Conservation (phyloP, 2,113 vertebrate species). For the Cyprinodon brontotheroides region DNA sequence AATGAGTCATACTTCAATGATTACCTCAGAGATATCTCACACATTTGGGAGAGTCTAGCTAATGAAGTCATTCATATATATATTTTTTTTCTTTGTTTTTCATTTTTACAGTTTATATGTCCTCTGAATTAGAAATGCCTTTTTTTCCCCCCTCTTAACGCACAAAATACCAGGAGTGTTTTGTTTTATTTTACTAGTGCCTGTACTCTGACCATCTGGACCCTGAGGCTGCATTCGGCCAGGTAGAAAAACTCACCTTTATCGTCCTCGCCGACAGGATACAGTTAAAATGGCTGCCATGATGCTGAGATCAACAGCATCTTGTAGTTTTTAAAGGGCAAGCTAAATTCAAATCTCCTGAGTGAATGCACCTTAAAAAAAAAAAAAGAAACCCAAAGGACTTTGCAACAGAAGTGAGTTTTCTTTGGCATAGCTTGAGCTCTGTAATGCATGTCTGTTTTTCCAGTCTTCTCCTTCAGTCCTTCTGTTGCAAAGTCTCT, state of each 20-base stretch:
- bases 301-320: slow-evolving; percentile 17
- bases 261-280: slow-evolving; percentile 4
- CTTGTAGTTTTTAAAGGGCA: slow-evolving; percentile 1
- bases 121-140: slow-evolving; percentile 65
- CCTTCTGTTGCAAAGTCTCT: slow-evolving; percentile 47
- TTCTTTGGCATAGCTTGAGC: slow-evolving; percentile 18
- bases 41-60: slow-evolving; percentile 80
- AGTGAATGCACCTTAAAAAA: slow-evolving; percentile 35
- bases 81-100: slow-evolving; percentile 18
- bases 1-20: slow-evolving; percentile 81
- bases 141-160: slow-evolving; percentile 21
- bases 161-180: slow-evolving; percentile 71
- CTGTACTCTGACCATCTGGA: slow-evolving; percentile 63
- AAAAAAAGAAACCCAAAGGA: slow-evolving; percentile 38
- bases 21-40: slow-evolving; percentile 84
- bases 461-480: background rate
- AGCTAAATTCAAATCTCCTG: slow-evolving; percentile 14
- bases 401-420: slow-evolving; percentile 41
- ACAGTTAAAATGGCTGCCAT: slow-evolving; percentile 14
- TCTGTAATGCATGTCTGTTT: background rate
- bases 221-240: slow-evolving; percentile 56
- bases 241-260: slow-evolving; percentile 26
- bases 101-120: slow-evolving; percentile 51
- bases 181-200: slow-evolving; percentile 59
- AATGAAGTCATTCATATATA: slow-evolving; percentile 74